Evolutionary conservation across 2,888 invertebrate genomes (phyloP).

Genomic region (Orthosia gothica): DNA sequence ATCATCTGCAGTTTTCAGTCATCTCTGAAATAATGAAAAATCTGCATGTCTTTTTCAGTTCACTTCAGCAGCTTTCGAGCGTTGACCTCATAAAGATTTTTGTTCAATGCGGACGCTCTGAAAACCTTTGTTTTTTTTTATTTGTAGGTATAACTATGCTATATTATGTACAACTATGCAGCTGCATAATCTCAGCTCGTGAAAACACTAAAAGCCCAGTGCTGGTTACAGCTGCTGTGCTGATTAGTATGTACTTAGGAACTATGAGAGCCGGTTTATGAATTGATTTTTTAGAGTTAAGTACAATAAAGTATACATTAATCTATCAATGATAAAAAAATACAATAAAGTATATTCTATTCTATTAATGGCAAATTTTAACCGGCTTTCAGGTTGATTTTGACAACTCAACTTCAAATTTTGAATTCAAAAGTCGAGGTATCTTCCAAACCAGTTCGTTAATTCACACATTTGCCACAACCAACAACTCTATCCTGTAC

Average conservation of each 20-base stretch:
- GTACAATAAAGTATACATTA: no score
- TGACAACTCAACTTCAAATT: no score
- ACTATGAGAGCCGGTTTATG: no score
- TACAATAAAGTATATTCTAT: no score
- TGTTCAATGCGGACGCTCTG: not conserved
- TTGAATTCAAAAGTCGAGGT: no score
- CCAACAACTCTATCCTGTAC: not conserved
- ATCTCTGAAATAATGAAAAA: not conserved
- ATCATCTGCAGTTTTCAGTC: not conserved
- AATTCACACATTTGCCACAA: not conserved
- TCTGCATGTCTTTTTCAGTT: not conserved
- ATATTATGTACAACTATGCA: no score
- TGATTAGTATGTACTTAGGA: no score
- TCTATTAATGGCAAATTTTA: no score
- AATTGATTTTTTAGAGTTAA: no score
- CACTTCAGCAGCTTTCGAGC: not conserved
- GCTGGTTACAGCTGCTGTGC: no score
- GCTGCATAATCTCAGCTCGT: not conserved
- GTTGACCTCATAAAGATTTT: conserved; percentile 23
- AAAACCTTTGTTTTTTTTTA: not conserved
- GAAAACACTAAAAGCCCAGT: not conserved
- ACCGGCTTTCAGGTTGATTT: no score
- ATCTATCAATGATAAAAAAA: no score
- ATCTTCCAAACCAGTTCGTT: not conserved
- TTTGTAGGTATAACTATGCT: not conserved